phyloP scores from a whole-genome alignment of 2,888 invertebrate species.

The Lamproptera curius region DNA sequence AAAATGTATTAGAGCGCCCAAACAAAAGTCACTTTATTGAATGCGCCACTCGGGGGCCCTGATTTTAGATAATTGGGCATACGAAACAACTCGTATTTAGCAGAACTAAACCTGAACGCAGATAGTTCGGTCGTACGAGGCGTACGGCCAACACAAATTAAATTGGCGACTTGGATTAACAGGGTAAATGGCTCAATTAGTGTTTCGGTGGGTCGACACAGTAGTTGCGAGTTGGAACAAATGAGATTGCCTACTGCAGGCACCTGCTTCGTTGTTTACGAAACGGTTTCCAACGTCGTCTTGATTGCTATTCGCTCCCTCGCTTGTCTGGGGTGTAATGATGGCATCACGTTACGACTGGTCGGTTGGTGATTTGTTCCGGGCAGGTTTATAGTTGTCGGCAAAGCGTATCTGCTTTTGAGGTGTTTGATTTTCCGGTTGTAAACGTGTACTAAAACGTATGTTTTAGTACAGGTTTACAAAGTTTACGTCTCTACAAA shows the following conservation, averaged over 20 bases:
- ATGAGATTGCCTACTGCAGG: constrained; percentile 59
- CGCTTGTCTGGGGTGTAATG: constrained; percentile 23
- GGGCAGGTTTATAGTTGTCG: too few relatives aligned
- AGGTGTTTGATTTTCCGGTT: too few relatives aligned
- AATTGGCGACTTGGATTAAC: constrained; percentile 66
- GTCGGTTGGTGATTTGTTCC: constrained; percentile 13
- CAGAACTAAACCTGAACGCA: constrained; percentile 5
- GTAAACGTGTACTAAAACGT: too few relatives aligned
- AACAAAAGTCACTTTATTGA: not conserved
- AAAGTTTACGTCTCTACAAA: too few relatives aligned
- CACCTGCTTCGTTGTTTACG: constrained; percentile 57
- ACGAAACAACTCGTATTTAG: constrained; percentile 17
- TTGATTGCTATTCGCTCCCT: constrained; percentile 39
- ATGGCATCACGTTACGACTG: constrained; percentile 15
- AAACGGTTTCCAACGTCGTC: constrained; percentile 40
- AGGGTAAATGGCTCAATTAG: constrained; percentile 71
- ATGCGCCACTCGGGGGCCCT: not conserved
- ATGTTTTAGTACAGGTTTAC: too few relatives aligned
- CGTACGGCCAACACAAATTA: constrained; percentile 45
- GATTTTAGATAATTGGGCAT: constrained; percentile 2
- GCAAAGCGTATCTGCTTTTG: too few relatives aligned
- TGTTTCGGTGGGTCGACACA: constrained; percentile 53
- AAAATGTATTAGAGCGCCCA: not conserved
- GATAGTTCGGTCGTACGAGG: constrained; percentile 21
- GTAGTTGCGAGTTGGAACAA: constrained; percentile 52